A percentile compares a stretch with the other conserved stretches of the same genome.
These are phyloP conservation scores for Luidia sarsii DNA, from an alignment of 53 echinoderm and acorn worm genomes.

Conservation along the genomic window DNA sequence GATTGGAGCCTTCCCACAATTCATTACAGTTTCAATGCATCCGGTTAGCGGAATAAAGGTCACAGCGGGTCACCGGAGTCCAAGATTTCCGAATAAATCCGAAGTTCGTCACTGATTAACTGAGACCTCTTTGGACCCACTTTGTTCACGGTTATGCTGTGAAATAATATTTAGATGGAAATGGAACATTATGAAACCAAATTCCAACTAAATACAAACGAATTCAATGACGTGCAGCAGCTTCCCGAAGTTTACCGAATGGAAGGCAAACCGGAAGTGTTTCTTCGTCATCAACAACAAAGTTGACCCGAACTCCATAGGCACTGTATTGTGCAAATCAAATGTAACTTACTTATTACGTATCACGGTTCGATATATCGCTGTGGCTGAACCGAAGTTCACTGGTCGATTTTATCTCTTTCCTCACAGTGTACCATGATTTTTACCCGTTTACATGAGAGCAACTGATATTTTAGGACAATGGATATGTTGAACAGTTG, in stretches of 20 bases:
- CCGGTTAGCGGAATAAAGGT: neutral
- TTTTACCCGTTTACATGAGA: neutral
- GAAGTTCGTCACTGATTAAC: neutral
- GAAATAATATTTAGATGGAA: too few relatives aligned
- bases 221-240: neutral
- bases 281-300: constrained; percentile 6
- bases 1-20: constrained; percentile 54
- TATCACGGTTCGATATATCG: neutral
- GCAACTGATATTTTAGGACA: neutral
- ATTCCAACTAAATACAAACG: neutral
- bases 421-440: neutral
- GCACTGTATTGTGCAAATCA: neutral
- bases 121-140: neutral
- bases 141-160: too few relatives aligned
- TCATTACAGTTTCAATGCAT: neutral
- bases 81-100: constrained; percentile 9
- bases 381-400: neutral
- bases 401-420: neutral
- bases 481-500: constrained; percentile 92
- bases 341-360: neutral
- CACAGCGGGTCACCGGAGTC: neutral
- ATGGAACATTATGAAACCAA: neutral
- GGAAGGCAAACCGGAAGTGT: constrained; percentile 26
- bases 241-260: constrained; percentile 28
- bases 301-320: neutral